A percentile compares a stretch with the other conserved stretches of the same genome.
Conservation (phyloP, 2,888 invertebrate species). For the Drosophila greeni region DNA sequence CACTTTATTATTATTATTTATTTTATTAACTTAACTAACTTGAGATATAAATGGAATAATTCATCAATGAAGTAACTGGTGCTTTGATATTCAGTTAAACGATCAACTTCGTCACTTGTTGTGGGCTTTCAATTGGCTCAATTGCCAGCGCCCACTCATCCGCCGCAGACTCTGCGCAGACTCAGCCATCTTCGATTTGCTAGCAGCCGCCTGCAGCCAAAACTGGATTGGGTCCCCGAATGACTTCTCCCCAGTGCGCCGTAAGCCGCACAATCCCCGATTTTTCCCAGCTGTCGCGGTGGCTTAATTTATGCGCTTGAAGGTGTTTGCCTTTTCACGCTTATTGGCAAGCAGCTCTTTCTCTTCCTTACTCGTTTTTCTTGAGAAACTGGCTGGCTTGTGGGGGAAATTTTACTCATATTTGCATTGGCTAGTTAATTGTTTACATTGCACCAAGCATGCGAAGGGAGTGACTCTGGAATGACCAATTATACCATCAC, state of each 20-base stretch:
- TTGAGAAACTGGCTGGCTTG: slow-evolving; percentile 22
- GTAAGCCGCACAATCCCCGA: not conserved
- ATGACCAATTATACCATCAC: slow-evolving; percentile 21
- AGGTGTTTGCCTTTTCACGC: slow-evolving; percentile 48
- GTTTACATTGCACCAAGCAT: slow-evolving; percentile 33
- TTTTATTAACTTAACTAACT: not conserved
- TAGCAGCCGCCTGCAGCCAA: slow-evolving; percentile 23
- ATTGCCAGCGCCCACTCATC: slow-evolving; percentile 41
- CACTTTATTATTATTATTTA: slow-evolving; percentile 25
- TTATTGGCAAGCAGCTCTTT: slow-evolving; percentile 36
- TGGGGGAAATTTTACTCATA: slow-evolving; percentile 27
- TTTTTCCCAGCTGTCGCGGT: slow-evolving; percentile 28
- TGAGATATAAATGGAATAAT: not conserved
- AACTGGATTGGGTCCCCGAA: slow-evolving; percentile 30
- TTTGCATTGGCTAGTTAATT: slow-evolving; percentile 42
- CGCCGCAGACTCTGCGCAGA: slow-evolving; percentile 14
- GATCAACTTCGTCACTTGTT: slow-evolving; percentile 5
- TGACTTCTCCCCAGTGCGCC: not conserved
- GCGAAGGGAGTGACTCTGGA: slow-evolving; percentile 29
- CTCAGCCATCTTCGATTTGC: slow-evolving; percentile 33
- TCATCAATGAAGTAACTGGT: too few species aligned
- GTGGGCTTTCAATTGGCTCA: slow-evolving; percentile 38
- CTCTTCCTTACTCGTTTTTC: slow-evolving; percentile 30
- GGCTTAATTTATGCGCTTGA: slow-evolving; percentile 42
- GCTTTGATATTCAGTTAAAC: not conserved